A percentile compares a stretch with the other conserved stretches of the same genome.
phyloP scores from a whole-genome alignment of 2,797 vertebrate genomes.

The Rhadinocentrus ornatus region DNA sequence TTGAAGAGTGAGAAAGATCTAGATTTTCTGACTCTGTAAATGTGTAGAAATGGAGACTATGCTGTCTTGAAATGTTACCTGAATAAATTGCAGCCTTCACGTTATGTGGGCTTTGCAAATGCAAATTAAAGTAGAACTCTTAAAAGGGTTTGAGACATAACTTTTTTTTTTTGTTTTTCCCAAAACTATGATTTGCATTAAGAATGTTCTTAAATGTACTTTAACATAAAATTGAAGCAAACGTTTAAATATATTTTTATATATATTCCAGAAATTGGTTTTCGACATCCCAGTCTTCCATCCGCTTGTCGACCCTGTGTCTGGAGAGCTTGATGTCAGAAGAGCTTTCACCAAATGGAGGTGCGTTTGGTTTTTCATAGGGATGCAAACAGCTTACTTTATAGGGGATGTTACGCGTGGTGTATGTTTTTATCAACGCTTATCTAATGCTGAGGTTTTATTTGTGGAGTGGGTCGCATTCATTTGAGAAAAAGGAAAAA shows the following conservation, averaged over 20 bases:
- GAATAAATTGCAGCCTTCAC: not conserved
- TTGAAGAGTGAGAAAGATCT: too few species aligned
- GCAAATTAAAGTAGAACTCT: not conserved
- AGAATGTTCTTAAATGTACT: not conserved
- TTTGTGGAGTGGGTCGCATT: too few species aligned
- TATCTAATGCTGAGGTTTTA: not conserved
- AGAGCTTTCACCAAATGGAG: conserved; percentile 98
- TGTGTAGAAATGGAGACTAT: not conserved
- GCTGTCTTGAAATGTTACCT: not conserved
- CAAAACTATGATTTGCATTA: not conserved
- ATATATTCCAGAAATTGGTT: conserved; percentile 88
- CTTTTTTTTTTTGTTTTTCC: not conserved
- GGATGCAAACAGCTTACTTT: not conserved
- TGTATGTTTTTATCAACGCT: not conserved
- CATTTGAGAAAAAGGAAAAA: too few species aligned
- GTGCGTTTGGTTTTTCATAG: conserved; percentile 72
- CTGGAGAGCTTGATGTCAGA: conserved; percentile 97
- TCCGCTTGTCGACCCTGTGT: conserved; percentile 93
- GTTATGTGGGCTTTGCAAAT: not conserved
- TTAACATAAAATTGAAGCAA: not conserved
- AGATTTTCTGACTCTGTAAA: too few species aligned
- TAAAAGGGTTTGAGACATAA: not conserved
- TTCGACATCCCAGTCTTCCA: conserved; percentile 98
- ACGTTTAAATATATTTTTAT: not conserved
- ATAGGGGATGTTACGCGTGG: not conserved